Conservation (phyloP, 2,797 vertebrate genomes). For the Pangasius mekongensis region DNA sequence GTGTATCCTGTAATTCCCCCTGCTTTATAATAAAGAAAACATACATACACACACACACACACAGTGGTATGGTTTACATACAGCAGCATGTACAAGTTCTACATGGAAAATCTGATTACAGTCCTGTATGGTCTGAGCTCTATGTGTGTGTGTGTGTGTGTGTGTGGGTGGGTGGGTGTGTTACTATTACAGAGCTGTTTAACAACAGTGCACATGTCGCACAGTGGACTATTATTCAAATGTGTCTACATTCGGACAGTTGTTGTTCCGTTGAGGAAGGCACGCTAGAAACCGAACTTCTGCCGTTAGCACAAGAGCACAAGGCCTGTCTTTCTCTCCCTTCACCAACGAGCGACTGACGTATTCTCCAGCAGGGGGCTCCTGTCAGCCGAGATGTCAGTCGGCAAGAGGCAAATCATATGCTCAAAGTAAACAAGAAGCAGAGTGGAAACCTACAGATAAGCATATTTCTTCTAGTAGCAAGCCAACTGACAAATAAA, state of each 20-base stretch:
- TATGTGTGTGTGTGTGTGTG: constrained; percentile 26
- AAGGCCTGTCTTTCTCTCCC: constrained; percentile 35
- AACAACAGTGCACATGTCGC: background rate
- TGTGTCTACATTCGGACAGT: constrained; percentile 17
- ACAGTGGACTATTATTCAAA: constrained; percentile 13
- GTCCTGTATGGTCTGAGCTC: constrained; percentile 35
- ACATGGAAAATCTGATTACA: constrained; percentile 31
- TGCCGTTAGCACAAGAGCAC: constrained; percentile 43
- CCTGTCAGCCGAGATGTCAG: constrained; percentile 41
- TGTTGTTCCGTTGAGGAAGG: constrained; percentile 1
- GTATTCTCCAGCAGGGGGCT: constrained; percentile 68
- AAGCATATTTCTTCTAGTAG: background rate
- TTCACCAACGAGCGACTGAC: constrained; percentile 19
- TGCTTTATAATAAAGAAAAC: constrained; percentile 66
- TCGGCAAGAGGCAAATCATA: background rate
- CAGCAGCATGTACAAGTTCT: background rate
- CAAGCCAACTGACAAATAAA: background rate
- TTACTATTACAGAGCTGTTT: background rate
- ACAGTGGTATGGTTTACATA: background rate
- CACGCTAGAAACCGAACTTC: constrained; percentile 51
- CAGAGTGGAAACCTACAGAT: background rate
- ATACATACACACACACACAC: constrained; percentile 40
- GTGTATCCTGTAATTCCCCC: constrained; percentile 67
- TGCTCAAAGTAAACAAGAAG: background rate
- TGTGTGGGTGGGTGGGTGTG: background rate